Percentiles rank a stretch among this genome's conserved stretches.
Conservation (phyloP, 2,113 vertebrate species). For the Tachysurus fulvidraco region DNA sequence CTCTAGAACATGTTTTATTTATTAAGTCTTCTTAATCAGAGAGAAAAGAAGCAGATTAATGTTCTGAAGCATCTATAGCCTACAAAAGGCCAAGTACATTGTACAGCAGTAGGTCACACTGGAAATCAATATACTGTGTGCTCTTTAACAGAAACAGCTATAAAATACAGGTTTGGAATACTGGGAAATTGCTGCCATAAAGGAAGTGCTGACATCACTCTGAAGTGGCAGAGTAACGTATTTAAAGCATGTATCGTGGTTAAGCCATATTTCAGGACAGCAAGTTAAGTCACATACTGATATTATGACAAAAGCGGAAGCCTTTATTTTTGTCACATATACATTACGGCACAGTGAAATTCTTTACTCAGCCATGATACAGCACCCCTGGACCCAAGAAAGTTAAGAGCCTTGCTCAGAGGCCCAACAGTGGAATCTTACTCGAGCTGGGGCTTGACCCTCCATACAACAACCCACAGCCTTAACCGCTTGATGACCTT, state of each 20-base stretch:
- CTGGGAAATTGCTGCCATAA: neutral
- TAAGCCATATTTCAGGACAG: neutral
- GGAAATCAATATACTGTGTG: neutral
- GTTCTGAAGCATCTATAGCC: neutral
- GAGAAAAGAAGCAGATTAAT: slow-evolving; percentile 12
- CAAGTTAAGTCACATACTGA: neutral
- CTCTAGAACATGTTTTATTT: slow-evolving; percentile 32
- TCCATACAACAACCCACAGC: too few species aligned
- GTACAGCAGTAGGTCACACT: neutral
- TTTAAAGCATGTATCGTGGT: neutral
- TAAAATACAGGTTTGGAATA: neutral
- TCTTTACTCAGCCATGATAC: too few species aligned
- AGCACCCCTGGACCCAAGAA: too few species aligned
- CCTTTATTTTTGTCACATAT: too few species aligned
- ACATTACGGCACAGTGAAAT: too few species aligned
- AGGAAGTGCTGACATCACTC: neutral
- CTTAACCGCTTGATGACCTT: too few species aligned
- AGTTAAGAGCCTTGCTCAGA: too few species aligned
- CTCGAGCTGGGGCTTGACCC: too few species aligned
- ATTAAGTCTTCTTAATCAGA: slow-evolving; percentile 35
- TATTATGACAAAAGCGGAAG: neutral
- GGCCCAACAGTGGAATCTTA: too few species aligned
- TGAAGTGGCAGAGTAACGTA: neutral
- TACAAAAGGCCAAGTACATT: neutral
- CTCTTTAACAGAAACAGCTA: neutral